A percentile compares a stretch with the other conserved stretches of the same genome.
These are phyloP conservation scores for Chymomyza procnemis DNA, from an alignment of 2,888 invertebrate genomes.

Conservation along the genomic window DNA sequence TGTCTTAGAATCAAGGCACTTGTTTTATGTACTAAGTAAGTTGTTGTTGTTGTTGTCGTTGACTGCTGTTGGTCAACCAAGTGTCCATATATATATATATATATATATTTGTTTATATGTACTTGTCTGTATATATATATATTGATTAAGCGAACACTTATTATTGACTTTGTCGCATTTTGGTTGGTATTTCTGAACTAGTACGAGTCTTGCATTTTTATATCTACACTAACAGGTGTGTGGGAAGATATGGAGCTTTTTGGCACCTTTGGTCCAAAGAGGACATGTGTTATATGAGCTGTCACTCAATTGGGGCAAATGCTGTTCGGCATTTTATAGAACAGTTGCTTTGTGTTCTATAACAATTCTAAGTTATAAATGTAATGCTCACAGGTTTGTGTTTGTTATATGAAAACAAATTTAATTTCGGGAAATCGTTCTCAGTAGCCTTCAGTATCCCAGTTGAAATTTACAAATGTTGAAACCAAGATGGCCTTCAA, in stretches of 20 bases:
- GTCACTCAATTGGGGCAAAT: no score
- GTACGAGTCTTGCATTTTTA: slow-evolving; percentile 1
- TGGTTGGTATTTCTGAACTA: slow-evolving; percentile 8
- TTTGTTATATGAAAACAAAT: no score
- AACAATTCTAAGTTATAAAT: no score
- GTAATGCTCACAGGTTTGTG: no score
- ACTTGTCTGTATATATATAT: slow-evolving; percentile 59
- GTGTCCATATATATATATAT: slow-evolving; percentile 57
- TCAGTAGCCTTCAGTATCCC: no score
- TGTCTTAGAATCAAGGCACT: slow-evolving; percentile 52
- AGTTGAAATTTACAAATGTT: no score
- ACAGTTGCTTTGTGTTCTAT: no score
- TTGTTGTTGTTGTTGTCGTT: slow-evolving; percentile 6
- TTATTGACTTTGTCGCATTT: slow-evolving; percentile 9
- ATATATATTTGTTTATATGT: not conserved
- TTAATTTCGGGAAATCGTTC: no score
- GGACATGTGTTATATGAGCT: no score
- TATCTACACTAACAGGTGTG: not conserved
- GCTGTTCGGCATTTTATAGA: not conserved
- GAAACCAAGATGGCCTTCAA: no score
- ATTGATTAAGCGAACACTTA: slow-evolving; percentile 54
- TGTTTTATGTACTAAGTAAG: slow-evolving; percentile 22
- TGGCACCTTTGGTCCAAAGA: no score
- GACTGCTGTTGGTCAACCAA: slow-evolving; percentile 4
- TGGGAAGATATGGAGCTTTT: not conserved